Evolutionary conservation across 2,113 vertebrate genomes (phyloP), one percentile per base, ranked within the genome.

Genomic region (Romanogobio albipinnatus): DNA sequence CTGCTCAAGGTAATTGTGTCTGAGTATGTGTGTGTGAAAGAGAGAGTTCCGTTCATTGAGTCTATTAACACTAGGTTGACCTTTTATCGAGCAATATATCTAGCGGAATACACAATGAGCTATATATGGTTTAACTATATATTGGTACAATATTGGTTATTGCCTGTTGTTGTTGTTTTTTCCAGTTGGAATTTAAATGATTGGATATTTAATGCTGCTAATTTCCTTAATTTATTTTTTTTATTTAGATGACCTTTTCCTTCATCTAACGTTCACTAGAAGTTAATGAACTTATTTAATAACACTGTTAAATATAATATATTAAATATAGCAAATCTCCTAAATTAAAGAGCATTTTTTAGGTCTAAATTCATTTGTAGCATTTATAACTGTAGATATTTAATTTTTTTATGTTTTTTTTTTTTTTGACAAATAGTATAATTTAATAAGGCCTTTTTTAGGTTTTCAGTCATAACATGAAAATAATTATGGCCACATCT

Each of bases 1-100:
- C 4, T 82, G 66, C 66, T 73, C 49, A 56, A 82, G 81, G 66
- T 71, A 82, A 82, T 82, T 82, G 49, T 58, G 80, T 82, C 47
- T 58, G 80, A 7, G 64, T 71, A 70, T 58, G 49, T 81, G 26
- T 66, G 61, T 43, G 81, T 68, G 64, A 82, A 26, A 81, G 59
- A 45, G 77, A 62, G 45, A 58, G 22, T 58, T 71, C 17, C 29
- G 1, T 58, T 82, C 49, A 71, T 53, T 64, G 59, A 58, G 49
- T 58, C 26, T 68, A 51, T 81, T 51, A 81, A 49, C 81, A 70
- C 81, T 71, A 13, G 33, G 22, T 4, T 82, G 66, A 82, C 64
- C 81, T 58, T 36, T 71, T 58, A 58, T 56, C 19, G 13, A 82
- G 22, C 47, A 70, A 19, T 73, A 82, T 19, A 73, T 33, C 81